Evolutionary conservation across 2,797 vertebrate genomes (phyloP), one percentile per base, ranked within the genome.

Genomic region (Apodemus agrarius): DNA sequence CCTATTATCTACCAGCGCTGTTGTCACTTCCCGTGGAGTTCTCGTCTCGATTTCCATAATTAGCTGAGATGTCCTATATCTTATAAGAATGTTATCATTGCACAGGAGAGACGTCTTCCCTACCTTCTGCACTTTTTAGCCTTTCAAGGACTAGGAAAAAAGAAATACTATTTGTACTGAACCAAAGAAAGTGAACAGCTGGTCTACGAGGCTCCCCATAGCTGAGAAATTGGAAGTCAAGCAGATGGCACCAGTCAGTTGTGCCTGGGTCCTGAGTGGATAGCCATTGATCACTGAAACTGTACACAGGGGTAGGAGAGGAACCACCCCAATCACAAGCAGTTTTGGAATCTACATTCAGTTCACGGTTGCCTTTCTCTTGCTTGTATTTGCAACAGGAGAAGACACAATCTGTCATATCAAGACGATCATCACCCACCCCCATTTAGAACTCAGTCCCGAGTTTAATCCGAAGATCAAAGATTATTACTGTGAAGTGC

Each of bases 401-500:
- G 97, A 97, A 94, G 99, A 99, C 97, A 98, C 98, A 61, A 98
- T 99, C 89, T 99, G 99, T 96, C 98, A 98, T 97, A 98, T 99
- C 96, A 98, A 98, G 52, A 99, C 99, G 98, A 98, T 99, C 97
- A 99, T 99, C 98, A 99, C 98, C 3, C 98, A 98, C 97, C 99
- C 99, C 40, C 98, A 98, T 69, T 98, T 99, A 98, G 97, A 98
- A 26, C 97, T 99, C 96, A 99, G 98, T 79, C 99, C 99, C 14
- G 98, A 98, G 63, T 99, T 99, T 98, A 99, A 98, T 88, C 99
- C 99, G 9, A 91, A 98, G 97, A 98, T 99, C 96, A 99, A 98
- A 98, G 99, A 99, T 95, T 99, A 99, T 97, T 98, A 98, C 1
- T 98, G 98, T 8, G 99, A 99, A 97, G 99, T 99, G 31, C 99